Base-by-base conservation (phyloP, 1,140 invertebrate species). In the Aphaenogaster ashmeadi region DNA sequence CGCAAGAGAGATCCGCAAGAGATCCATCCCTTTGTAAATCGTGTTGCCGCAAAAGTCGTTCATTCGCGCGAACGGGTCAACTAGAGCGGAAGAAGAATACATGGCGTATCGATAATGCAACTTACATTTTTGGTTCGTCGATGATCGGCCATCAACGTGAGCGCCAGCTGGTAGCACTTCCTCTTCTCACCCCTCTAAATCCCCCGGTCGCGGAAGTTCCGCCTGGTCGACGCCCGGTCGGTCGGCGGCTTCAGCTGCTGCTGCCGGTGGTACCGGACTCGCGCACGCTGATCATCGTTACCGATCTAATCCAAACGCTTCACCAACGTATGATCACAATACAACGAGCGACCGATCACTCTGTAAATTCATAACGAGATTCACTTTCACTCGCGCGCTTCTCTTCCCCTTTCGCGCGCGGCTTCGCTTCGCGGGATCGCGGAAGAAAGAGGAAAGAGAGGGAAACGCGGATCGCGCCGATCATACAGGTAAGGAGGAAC, bases 111-210 rank as follows among this genome's bases (percentile, higher is more conserved):
- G 8, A 44, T 62, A 54, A 41, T 56, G 67, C 41, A 44, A 93
- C 95, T 95, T 88, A 95, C 95, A 95, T 95, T 95, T 95, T 95
- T 95, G 92, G 93, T 91, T 94, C 92, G 93, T 95, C 94, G 94
- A 94, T 95, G 93, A 95, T 94, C 92, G 92, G 94, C 94, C 95
- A 95, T 95, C 93, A 94, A 95, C 94, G 93, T 87, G 92, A 94
- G 93, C 92, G 90, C 93, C 94, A 92, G 91, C 91, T 91, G 88
- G 88, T 80, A 86, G 72, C 85, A 72, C 75, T 79, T 74, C 72
- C 77, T 86, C 52, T 71, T 27, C 7, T 67, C 18, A 50, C 77
- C 72, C 79, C 58, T 27, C 21, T 47, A 18, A 74, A 52, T 67
- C 47, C 18, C 18, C 72, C 62, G 84, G 47, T 56, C 71, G 69